These are phyloP conservation scores for Cecropterus lyciades DNA, from an alignment of 1,140 invertebrate genomes.

Conservation along the genomic window DNA sequence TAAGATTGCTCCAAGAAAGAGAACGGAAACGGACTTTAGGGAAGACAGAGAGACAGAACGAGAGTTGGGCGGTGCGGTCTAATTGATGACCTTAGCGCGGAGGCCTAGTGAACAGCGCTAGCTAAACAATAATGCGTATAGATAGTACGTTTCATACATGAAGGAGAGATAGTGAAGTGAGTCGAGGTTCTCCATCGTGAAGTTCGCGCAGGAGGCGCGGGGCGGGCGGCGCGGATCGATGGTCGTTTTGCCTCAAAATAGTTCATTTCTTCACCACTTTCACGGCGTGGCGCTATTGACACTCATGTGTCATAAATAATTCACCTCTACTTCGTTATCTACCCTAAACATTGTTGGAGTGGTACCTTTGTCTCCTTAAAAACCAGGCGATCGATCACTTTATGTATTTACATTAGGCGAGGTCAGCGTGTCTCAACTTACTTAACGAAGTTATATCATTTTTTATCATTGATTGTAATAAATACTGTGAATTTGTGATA, in stretches of 20 bases:
- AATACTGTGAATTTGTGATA: too few relatives aligned
- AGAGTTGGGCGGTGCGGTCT: conserved; percentile 14
- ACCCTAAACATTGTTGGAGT: conserved; percentile 5
- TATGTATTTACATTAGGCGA: neutral
- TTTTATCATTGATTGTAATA: too few relatives aligned
- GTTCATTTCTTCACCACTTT: conserved; percentile 48
- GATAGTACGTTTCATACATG: conserved; percentile 78
- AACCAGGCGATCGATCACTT: neutral
- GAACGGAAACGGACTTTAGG: neutral
- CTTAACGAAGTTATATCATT: too few relatives aligned
- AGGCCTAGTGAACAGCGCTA: conserved; percentile 61
- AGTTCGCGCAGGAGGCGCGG: conserved; percentile 55
- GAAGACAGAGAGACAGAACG: conserved; percentile 9
- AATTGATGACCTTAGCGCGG: conserved; percentile 52
- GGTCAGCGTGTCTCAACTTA: too few relatives aligned
- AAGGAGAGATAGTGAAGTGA: conserved; percentile 66
- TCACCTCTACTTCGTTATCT: neutral
- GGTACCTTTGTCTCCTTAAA: neutral
- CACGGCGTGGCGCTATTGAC: conserved; percentile 49
- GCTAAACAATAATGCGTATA: conserved; percentile 75
- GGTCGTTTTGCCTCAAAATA: conserved; percentile 45
- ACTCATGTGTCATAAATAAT: conserved; percentile 22
- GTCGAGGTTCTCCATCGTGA: conserved; percentile 56
- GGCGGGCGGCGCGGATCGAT: conserved; percentile 65
- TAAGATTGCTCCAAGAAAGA: neutral